phyloP scores from a whole-genome alignment of 2,888 invertebrate genomes.

The Lapara coniferarum region DNA sequence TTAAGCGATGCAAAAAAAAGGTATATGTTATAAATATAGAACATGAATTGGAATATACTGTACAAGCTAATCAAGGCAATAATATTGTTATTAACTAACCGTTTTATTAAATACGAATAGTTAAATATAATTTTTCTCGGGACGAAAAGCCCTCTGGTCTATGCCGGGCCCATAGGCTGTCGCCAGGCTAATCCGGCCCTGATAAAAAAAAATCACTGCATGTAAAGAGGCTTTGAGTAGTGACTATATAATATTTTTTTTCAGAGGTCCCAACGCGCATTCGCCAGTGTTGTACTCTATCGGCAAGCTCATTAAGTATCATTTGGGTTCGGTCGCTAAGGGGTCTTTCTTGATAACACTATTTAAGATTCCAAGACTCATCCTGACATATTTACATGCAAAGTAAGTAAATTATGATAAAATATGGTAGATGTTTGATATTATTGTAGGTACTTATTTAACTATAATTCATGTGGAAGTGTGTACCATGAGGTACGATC shows the following conservation, averaged over 20 bases:
- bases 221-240: background rate
- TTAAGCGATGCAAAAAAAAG: too few relatives aligned
- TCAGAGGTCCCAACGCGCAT: constrained; percentile 86
- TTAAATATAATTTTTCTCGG: too few relatives aligned
- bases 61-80: too few relatives aligned
- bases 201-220: background rate
- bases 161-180: too few relatives aligned
- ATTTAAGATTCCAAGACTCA: constrained; percentile 94
- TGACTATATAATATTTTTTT: constrained; percentile 41
- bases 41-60: too few relatives aligned
- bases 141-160: too few relatives aligned
- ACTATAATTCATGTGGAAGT: too few relatives aligned
- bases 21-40: too few relatives aligned
- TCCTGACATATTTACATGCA: constrained; percentile 94
- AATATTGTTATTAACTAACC: too few relatives aligned
- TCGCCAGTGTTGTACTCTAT: constrained; percentile 88
- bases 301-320: constrained; percentile 91
- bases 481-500: too few relatives aligned
- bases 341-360: constrained; percentile 97
- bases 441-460: background rate
- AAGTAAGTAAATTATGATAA: constrained; percentile 85
- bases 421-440: background rate
- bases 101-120: too few relatives aligned
- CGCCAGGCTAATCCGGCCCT: too few relatives aligned
- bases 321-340: constrained; percentile 97